These are phyloP conservation scores for Anabas testudineus DNA, from an alignment of 2,797 vertebrate genomes.

Conservation along the genomic window DNA sequence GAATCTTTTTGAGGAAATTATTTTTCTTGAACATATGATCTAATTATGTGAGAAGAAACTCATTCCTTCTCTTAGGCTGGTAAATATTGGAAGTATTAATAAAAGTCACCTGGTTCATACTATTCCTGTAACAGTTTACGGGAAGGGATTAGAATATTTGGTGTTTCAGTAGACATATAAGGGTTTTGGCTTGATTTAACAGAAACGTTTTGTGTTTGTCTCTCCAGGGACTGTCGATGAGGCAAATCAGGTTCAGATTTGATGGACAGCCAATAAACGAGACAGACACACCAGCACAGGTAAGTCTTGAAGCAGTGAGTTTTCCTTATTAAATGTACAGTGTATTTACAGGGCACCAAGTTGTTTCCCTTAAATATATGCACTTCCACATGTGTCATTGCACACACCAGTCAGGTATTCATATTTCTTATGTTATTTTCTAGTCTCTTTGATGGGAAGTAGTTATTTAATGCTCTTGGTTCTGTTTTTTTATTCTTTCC, in stretches of 20 bases:
- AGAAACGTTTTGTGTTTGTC: conserved; percentile 27
- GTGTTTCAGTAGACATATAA: not conserved
- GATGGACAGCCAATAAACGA: conserved; percentile 99
- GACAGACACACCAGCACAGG: conserved; percentile 98
- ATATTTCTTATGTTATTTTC: conserved; percentile 16
- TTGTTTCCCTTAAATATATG: not conserved
- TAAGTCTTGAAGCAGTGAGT: conserved; percentile 61
- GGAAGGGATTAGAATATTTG: not conserved
- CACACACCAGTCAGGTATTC: not conserved
- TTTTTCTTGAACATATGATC: not conserved
- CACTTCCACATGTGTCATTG: not conserved
- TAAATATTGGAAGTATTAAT: not conserved
- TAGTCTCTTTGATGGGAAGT: not conserved
- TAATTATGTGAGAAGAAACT: not conserved
- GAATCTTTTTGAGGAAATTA: no score
- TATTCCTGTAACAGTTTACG: not conserved
- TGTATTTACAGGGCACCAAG: not conserved
- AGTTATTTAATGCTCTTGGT: not conserved
- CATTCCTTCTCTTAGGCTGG: not conserved
- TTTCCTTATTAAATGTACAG: not conserved
- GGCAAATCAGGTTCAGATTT: conserved; percentile 99
- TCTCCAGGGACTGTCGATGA: conserved; percentile 95
- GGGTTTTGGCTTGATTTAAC: not conserved
- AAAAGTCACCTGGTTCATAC: not conserved
- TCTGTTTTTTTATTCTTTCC: not conserved